Percentiles rank a stretch among this genome's conserved stretches.
Evolutionary conservation across 2,888 invertebrate genomes (phyloP).

Genomic region (Adelphocoris suturalis): DNA sequence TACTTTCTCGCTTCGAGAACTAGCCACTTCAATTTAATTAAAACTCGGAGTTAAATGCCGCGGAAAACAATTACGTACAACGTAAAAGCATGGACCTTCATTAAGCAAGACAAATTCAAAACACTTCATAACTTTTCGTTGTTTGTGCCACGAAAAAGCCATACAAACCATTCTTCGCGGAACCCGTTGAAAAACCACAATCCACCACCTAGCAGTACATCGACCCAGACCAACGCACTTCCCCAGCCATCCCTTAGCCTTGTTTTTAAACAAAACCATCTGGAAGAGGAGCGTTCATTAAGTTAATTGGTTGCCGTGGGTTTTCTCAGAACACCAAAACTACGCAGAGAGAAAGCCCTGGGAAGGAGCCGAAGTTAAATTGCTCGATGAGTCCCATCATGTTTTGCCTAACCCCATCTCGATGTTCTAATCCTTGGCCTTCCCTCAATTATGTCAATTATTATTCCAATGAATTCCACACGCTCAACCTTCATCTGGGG

Average conservation of each 20-base stretch:
- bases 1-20: constrained; percentile 1
- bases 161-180: too few species aligned
- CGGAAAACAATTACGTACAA: background rate
- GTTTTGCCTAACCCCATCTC: background rate
- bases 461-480: constrained; percentile 44
- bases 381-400: too few species aligned
- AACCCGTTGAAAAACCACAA: too few species aligned
- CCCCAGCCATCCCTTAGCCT: background rate
- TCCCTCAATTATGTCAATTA: constrained; percentile 28
- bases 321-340: constrained; percentile 18
- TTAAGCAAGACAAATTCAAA: constrained; percentile 27
- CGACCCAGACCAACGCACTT: background rate
- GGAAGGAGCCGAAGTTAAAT: background rate
- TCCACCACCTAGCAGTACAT: too few species aligned
- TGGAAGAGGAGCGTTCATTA: constrained; percentile 12
- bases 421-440: background rate
- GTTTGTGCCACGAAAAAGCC: too few species aligned
- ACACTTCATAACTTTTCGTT: background rate
- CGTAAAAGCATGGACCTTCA: background rate
- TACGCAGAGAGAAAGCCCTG: background rate
- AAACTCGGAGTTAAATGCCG: constrained; percentile 6
- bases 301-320: constrained; percentile 30
- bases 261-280: constrained; percentile 38
- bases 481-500: constrained; percentile 6
- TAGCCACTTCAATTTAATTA: background rate